Base-by-base conservation (phyloP, 2,888 invertebrate genomes). In the Orthosia gothica region DNA sequence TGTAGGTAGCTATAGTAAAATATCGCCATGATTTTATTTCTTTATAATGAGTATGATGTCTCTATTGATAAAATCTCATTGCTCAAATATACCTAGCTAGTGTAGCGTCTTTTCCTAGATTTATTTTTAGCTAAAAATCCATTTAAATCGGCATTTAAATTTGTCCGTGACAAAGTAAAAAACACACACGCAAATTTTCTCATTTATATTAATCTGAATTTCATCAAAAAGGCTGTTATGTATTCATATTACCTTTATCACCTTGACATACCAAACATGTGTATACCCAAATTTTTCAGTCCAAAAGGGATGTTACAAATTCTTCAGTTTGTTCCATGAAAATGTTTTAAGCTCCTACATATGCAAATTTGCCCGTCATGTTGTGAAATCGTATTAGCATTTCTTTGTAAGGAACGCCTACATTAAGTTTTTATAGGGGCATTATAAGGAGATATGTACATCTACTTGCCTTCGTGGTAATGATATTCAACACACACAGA, bases 211-310 rank as follows among this genome's bases (percentile, higher is more conserved):
- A 23, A 59, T 61, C 26, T 20, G 5, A 67, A 70, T 74, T 81
- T 69, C 79, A 67, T 67, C 50, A 75, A 79, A 75, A 81, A 61
- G 50, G 62, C 70, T 52, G 47, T 71, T 66, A 79, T 26, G 32
- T 49, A 72, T 61, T 54, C 40, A 49, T 57, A 26, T 61, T 63
- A 64, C 76, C 61, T 84, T 70, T 55, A 68, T 71, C 61, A 76
- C 32, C 62, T 45, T 45, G 32, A 58, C 55, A 32, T 63, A 66
- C 23, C 16, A n/a, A 20, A 64, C 61, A 62, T 61, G 57, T 67
- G 20, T 74, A 58, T 49, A 55, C 18, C 5, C 54, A 81, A 52
- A 71, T 70, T 76, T 76, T 76, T 79, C 16, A 67, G 72, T 65
- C n/a, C 47, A 64, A 16, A 76, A 52, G 18, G 32, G 52, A 62